Evolutionary conservation across 2,113 vertebrate genomes (phyloP).

Genomic region (Labrus mixtus): DNA sequence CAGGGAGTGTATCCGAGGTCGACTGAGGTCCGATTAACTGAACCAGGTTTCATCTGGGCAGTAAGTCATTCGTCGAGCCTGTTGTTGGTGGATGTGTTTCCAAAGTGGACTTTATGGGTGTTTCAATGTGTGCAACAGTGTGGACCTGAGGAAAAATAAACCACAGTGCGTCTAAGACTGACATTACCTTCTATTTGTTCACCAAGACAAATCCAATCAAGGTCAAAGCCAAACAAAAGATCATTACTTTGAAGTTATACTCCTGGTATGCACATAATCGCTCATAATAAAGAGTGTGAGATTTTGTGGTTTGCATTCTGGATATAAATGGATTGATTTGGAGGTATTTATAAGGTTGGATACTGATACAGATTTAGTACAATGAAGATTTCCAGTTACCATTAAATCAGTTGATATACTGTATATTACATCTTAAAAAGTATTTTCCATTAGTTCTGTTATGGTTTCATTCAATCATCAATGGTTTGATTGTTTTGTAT

Average conservation of each 20-base stretch:
- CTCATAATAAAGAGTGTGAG: slow-evolving; percentile 15
- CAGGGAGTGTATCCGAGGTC: background rate
- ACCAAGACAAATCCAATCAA: slow-evolving; percentile 23
- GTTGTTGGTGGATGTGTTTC: slow-evolving; percentile 52
- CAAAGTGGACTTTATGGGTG: slow-evolving; percentile 39
- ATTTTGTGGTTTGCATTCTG: slow-evolving; percentile 23
- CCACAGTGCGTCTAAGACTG: slow-evolving; percentile 19
- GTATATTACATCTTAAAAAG: background rate
- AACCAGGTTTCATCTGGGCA: slow-evolving; percentile 34
- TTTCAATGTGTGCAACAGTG: slow-evolving; percentile 25
- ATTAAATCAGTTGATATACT: slow-evolving; percentile 1
- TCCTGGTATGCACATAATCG: slow-evolving; percentile 38
- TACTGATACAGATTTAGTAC: background rate
- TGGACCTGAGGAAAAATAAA: slow-evolving; percentile 38
- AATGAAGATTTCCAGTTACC: background rate
- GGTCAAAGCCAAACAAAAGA: slow-evolving; percentile 18
- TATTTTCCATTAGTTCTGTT: background rate
- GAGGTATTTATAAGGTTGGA: background rate
- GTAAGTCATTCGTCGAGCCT: slow-evolving; percentile 45
- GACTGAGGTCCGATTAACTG: slow-evolving; percentile 31
- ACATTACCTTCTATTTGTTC: slow-evolving; percentile 34
- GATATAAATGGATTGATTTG: slow-evolving; percentile 14
- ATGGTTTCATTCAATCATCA: background rate
- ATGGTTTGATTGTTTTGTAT: slow-evolving; percentile 3
- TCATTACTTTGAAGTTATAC: slow-evolving; percentile 7